These are phyloP conservation scores for Pararge aegeria DNA, from an alignment of 1,140 invertebrate genomes.

Conservation along the genomic window DNA sequence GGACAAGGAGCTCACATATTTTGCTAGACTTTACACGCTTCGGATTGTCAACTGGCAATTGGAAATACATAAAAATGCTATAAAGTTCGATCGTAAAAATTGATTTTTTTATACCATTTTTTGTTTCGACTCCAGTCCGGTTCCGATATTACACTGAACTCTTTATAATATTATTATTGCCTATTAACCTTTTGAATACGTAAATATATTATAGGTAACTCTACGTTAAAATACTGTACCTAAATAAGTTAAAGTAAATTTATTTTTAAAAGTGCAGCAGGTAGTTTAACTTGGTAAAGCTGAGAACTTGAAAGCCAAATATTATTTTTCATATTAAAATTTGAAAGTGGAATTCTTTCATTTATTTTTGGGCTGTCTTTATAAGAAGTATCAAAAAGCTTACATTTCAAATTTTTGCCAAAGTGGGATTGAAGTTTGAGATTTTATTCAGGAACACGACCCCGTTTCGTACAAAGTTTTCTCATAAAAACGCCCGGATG, in stretches of 20 bases:
- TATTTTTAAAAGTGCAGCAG: not conserved
- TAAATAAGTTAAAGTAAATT: no score
- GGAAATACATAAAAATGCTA: conserved; percentile 69
- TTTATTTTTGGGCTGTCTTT: not conserved
- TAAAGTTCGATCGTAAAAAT: conserved; percentile 75
- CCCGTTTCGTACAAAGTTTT: conserved; percentile 47
- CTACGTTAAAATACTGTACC: no score
- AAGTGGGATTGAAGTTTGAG: conserved; percentile 62
- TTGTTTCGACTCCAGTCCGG: conserved; percentile 26
- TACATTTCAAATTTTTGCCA: conserved; percentile 23
- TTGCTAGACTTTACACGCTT: conserved; percentile 68
- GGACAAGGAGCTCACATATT: conserved; percentile 56
- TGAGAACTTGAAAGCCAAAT: not conserved
- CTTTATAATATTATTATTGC: conserved; percentile 12
- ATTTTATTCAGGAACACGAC: conserved; percentile 56
- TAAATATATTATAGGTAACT: not conserved
- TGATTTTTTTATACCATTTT: conserved; percentile 53
- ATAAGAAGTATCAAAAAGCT: conserved; percentile 23
- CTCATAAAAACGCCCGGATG: conserved; percentile 42
- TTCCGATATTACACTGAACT: conserved; percentile 11
- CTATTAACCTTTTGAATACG: conserved; percentile 19
- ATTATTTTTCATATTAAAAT: not conserved
- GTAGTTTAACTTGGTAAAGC: not conserved
- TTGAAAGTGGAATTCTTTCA: no score
- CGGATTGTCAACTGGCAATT: conserved; percentile 70